These are phyloP conservation scores for Thymelicus acteon DNA, from an alignment of 2,888 invertebrate species.

Conservation along the genomic window DNA sequence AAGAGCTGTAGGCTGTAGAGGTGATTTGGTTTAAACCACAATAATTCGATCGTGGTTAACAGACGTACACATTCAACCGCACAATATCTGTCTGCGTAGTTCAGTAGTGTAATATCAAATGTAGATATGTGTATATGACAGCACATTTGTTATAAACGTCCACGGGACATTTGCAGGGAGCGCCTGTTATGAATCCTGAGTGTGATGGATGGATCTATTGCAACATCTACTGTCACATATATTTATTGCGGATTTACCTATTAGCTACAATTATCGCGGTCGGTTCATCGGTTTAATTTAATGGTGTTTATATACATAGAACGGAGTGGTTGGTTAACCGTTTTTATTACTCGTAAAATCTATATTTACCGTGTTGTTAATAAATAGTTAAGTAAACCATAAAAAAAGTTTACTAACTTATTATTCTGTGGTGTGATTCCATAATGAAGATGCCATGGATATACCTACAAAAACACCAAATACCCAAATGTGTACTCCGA, in stretches of 20 bases:
- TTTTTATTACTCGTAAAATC: too few species aligned
- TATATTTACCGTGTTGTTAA: too few species aligned
- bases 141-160: conserved; percentile 66
- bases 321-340: too few species aligned
- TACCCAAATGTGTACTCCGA: too few species aligned
- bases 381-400: too few species aligned
- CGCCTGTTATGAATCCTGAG: conserved; percentile 75
- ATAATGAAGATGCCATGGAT: too few species aligned
- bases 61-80: neutral
- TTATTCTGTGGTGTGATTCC: too few species aligned
- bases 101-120: conserved; percentile 46
- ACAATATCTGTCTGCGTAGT: conserved; percentile 10
- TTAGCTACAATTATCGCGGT: conserved; percentile 16
- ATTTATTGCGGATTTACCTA: conserved; percentile 47
- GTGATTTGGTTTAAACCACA: neutral
- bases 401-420: too few species aligned
- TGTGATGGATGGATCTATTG: conserved; percentile 73
- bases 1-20: too few species aligned
- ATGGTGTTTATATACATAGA: neutral
- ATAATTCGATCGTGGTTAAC: neutral
- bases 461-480: too few species aligned
- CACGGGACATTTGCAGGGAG: conserved; percentile 66
- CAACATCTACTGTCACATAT: conserved; percentile 48
- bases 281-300: neutral
- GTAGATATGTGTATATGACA: conserved; percentile 49